Conservation (phyloP, 2,888 invertebrate species). For the Callimorpha dominula region DNA sequence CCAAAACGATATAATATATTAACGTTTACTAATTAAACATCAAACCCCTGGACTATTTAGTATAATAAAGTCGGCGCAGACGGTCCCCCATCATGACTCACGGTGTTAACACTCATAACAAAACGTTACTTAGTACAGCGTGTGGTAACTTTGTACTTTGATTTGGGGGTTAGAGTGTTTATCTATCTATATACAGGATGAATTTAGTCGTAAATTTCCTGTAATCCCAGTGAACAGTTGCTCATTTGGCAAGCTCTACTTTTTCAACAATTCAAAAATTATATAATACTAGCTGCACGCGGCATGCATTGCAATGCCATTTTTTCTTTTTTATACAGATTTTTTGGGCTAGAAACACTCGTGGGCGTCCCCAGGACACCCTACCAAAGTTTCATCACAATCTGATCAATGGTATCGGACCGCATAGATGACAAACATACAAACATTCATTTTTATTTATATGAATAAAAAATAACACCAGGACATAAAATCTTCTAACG, state of each 20-base stretch:
- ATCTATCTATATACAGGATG: not conserved
- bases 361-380: too few relatives aligned
- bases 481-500: too few relatives aligned
- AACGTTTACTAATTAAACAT: constrained; percentile 47
- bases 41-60: constrained; percentile 44
- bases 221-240: not conserved
- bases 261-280: too few relatives aligned
- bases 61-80: constrained; percentile 42
- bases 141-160: constrained; percentile 4
- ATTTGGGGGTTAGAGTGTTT: constrained; percentile 15
- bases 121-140: constrained; percentile 14
- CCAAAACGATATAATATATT: constrained; percentile 36
- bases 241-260: not conserved
- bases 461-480: too few relatives aligned
- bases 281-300: too few relatives aligned
- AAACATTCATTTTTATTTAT: too few relatives aligned
- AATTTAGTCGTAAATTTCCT: not conserved
- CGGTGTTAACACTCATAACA: constrained; percentile 35
- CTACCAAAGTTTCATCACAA: too few relatives aligned
- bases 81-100: constrained; percentile 45
- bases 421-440: too few relatives aligned
- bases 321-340: too few relatives aligned
- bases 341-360: too few relatives aligned
- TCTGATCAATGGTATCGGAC: too few relatives aligned
- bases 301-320: too few relatives aligned